Evolutionary conservation across 2,888 invertebrate species (phyloP).

Genomic region (Drosophila koepferae): DNA sequence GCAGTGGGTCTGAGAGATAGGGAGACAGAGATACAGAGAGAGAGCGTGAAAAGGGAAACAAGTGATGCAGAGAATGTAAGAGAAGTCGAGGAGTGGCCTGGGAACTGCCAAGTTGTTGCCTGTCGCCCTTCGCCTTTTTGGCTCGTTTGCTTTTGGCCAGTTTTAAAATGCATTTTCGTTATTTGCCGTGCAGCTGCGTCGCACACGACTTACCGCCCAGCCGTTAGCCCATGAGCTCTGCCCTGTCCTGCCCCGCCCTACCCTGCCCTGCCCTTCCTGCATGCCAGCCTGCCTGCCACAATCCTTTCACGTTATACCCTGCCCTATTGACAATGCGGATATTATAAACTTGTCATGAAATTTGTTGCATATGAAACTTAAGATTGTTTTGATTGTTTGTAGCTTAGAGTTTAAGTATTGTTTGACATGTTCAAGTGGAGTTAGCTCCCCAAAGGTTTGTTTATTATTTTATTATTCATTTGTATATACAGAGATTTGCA

Average conservation of each 20-base stretch:
- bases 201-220: conserved; percentile 22
- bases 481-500: too few relatives aligned
- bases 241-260: too few relatives aligned
- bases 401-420: not conserved
- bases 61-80: conserved; percentile 8
- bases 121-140: conserved; percentile 42
- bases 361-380: not conserved
- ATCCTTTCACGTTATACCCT: conserved; percentile 30
- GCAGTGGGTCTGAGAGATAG: not conserved
- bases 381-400: not conserved
- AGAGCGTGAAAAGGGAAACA: not conserved
- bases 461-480: too few relatives aligned
- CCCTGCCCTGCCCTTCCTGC: not conserved
- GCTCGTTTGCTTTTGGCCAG: conserved; percentile 59
- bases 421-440: too few relatives aligned
- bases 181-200: conserved; percentile 83
- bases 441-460: too few relatives aligned
- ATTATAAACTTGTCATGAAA: not conserved
- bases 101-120: conserved; percentile 55
- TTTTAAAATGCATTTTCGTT: conserved; percentile 84
- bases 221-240: not conserved
- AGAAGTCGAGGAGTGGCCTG: conserved; percentile 51
- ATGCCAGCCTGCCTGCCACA: conserved; percentile 21
- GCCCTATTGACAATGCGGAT: not conserved
- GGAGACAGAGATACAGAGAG: not conserved